Percentiles rank a stretch among this genome's conserved stretches.
phyloP scores from a whole-genome alignment of 1,140 invertebrate genomes.

The Choristoneura fumiferana region DNA sequence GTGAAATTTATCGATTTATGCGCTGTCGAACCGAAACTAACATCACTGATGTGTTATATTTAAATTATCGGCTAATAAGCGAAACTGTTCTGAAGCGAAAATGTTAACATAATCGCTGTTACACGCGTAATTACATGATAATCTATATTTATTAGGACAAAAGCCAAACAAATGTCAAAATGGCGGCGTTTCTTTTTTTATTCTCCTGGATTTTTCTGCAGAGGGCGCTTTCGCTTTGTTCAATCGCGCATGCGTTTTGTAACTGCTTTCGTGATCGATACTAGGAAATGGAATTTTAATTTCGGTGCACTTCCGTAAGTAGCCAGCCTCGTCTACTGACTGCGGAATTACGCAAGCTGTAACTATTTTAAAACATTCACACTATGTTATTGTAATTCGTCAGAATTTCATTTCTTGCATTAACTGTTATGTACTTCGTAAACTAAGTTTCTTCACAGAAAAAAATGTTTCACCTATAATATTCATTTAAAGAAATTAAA shows the following conservation, averaged over 20 bases:
- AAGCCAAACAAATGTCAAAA: constrained; percentile 77
- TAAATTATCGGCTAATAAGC: constrained; percentile 33
- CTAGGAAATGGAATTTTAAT: constrained; percentile 18
- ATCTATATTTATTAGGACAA: constrained; percentile 58
- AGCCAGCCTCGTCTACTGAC: not conserved
- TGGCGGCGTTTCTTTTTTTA: constrained; percentile 64
- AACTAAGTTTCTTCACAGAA: no score
- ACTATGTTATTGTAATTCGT: no score
- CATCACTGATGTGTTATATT: constrained; percentile 41
- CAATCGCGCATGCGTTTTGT: constrained; percentile 58
- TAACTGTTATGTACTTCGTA: no score
- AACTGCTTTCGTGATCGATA: constrained; percentile 38
- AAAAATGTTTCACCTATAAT: no score
- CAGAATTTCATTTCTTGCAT: no score
- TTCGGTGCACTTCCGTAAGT: constrained; percentile 9
- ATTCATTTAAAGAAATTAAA: no score
- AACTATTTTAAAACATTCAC: not conserved
- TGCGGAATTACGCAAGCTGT: not conserved
- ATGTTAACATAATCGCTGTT: constrained; percentile 32
- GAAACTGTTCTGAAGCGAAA: constrained; percentile 38
- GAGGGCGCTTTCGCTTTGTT: constrained; percentile 55
- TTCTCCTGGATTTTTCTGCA: constrained; percentile 35
- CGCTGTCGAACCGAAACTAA: constrained; percentile 42
- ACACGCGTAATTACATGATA: constrained; percentile 57
- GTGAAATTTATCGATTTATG: constrained; percentile 66